Evolutionary conservation across 2,888 invertebrate species (phyloP).

Genomic region (Drosophila hamatofila): DNA sequence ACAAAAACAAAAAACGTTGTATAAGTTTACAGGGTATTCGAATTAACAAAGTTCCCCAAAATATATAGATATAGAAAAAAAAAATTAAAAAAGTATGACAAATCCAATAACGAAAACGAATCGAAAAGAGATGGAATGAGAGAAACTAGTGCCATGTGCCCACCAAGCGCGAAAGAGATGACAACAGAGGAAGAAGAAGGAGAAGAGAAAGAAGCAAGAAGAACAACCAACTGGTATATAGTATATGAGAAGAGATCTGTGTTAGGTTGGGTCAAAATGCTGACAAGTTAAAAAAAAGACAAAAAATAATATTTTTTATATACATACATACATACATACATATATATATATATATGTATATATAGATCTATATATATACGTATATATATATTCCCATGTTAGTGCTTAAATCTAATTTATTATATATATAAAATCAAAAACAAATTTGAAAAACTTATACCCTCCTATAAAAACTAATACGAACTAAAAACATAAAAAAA

Average conservation of each 20-base stretch:
- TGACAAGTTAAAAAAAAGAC: constrained; percentile 26
- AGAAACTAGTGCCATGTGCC: constrained; percentile 72
- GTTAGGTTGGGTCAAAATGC: constrained; percentile 33
- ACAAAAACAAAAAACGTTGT: constrained; percentile 48
- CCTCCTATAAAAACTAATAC: constrained; percentile 59
- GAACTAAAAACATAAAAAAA: constrained; percentile 30
- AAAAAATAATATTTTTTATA: constrained; percentile 50
- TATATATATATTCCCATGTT: constrained; percentile 66
- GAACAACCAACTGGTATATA: constrained; percentile 1
- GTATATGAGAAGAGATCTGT: constrained; percentile 16
- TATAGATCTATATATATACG: constrained; percentile 34
- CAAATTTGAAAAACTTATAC: constrained; percentile 40
- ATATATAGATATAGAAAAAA: constrained; percentile 13
- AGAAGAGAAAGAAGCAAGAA: background rate
- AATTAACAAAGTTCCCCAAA: constrained; percentile 27
- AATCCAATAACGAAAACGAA: constrained; percentile 21
- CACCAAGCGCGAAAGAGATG: constrained; percentile 45
- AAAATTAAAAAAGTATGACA: constrained; percentile 8
- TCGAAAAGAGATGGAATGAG: constrained; percentile 24
- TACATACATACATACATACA: constrained; percentile 49
- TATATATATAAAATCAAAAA: constrained; percentile 42
- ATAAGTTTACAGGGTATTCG: constrained; percentile 54
- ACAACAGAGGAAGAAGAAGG: constrained; percentile 10
- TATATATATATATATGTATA: constrained; percentile 40
- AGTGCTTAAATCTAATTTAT: constrained; percentile 79